Evolutionary conservation across 1,140 invertebrate genomes (phyloP), one percentile per base, ranked within the genome.

Genomic region (Trichonephila inaurata): DNA sequence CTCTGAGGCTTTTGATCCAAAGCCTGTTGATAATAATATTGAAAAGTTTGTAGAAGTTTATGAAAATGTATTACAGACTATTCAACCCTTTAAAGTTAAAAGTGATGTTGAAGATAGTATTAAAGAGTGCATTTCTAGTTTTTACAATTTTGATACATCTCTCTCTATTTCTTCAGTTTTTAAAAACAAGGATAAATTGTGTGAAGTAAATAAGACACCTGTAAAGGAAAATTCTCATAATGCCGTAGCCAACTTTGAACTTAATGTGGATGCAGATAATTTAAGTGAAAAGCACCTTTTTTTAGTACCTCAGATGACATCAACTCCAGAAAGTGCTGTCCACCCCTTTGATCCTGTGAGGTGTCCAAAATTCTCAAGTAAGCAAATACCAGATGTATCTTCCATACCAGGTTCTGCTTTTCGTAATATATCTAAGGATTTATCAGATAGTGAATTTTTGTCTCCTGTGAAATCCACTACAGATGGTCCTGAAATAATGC

Each of bases 221-320:
- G 28, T 33, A 21, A 18, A 64, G 16, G 19, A 21, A 18, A 33
- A 5, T 24, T 69, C n/a, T 24, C 0, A 24, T 69, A 24, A 24
- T 69, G 6, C 19, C 1, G 6, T 33, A 33, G 16, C 72, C 16
- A 72, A 28, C 33, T 40, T 24, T 72, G 8, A 33, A 28, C 8
- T 28, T 77, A 33, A 33, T 77, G 8, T 18, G 18, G 18, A 33
- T 6, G 24, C 72, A 40, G 6, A 77, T 12, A 72, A 33, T 72
- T 2, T 28, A 10, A 24, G 2, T 33, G 18, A 40, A 18, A 4
- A 14, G 14, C 83, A 85, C 7, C 1, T 85, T 19, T 61, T 85
- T 85, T 28, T 61, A 60, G 28, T 85, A 33, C 83, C 83, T 19
- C 21, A 85, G 12, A 61, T 61, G 44, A 61, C 83, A 60, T 85